Base-by-base conservation (phyloP, 2,113 vertebrate species). In the Tachuris rubrigastra region DNA sequence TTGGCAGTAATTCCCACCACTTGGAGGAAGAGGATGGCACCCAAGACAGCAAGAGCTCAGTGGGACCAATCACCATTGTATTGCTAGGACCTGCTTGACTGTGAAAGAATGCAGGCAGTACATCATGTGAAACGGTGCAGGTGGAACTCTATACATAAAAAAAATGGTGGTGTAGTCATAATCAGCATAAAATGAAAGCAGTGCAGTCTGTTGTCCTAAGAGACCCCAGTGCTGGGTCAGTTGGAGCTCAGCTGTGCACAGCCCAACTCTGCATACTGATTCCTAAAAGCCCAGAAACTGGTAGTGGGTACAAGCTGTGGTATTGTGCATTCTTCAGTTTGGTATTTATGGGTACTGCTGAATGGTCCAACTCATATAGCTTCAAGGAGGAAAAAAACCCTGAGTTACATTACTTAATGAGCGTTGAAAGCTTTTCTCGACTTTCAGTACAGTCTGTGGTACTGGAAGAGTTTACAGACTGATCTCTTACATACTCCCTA, bases 61-160 rank as follows among this genome's bases (percentile, higher is more conserved):
- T 53, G n/a, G 53, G 9, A 53, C 53, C 2, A 1, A 1, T 35
- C 5, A 4, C 18, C 8, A 5, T 20, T 2, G 2, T 63, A 27
- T 23, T 72, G 73, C 31, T 13, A 20, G 22, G 53, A 63, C 27
- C 42, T 77, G 22, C 49, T 46, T 59, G 65, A 21, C 44, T 50
- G 24, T 55, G 78, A 85, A 81, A 63, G 21, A 69, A n/a, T 13
- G 12, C 25, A 46, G 68, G 25, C 39, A n/a, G 53, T 28, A 41
- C 0, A 0, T 68, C 19, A 50, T 4, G n/a, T 35, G 59, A 46
- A 77, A 81, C 0, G 0, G 35, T 59, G 49, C 55, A 41, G 33
- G 28, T 78, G 49, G 39, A 28, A 3, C 41, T 74, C 14, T 37
- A 0, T 9, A 14, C 2, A 1, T 68, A 20, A 76, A 59, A 80